A percentile compares a stretch with the other conserved stretches of the same genome.
Evolutionary conservation across 2,888 invertebrate species (phyloP).

Genomic region (Rambutsinella grinnellia): DNA sequence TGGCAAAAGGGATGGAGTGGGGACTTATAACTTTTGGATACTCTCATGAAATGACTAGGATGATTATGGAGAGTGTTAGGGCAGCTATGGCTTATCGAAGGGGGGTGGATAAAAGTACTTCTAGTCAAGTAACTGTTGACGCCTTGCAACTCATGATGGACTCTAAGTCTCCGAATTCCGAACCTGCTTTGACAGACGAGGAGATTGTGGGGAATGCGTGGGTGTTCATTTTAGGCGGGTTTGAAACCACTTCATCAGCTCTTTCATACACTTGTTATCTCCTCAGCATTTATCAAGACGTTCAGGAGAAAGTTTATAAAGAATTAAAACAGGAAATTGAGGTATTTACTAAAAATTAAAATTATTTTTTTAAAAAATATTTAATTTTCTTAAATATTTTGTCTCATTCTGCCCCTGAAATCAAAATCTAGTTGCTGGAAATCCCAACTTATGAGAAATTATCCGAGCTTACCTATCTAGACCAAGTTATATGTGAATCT

Average conservation of each 20-base stretch:
- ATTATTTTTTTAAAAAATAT: not conserved
- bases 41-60: conserved; percentile 67
- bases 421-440: conserved; percentile 54
- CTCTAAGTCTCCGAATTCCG: conserved; percentile 45
- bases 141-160: conserved; percentile 70
- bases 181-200: conserved; percentile 66
- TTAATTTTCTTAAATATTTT: not conserved
- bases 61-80: conserved; percentile 67
- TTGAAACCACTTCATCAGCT: conserved; percentile 72
- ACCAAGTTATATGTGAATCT: conserved; percentile 70
- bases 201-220: conserved; percentile 70
- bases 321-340: not conserved
- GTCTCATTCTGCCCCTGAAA: not conserved
- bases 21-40: conserved; percentile 66
- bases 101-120: conserved; percentile 18
- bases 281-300: conserved; percentile 70
- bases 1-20: conserved; percentile 64
- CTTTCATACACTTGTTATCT: conserved; percentile 71
- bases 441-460: conserved; percentile 68
- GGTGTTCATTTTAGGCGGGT: conserved; percentile 72
- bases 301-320: conserved; percentile 68
- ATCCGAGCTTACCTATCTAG: conserved; percentile 69
- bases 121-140: conserved; percentile 63
- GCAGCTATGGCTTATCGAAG: conserved; percentile 66
- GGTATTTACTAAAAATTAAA: not conserved